A percentile compares a stretch with the other conserved stretches of the same genome.
Conservation (phyloP, 2,113 vertebrate species). For the Mus spicilegus region DNA sequence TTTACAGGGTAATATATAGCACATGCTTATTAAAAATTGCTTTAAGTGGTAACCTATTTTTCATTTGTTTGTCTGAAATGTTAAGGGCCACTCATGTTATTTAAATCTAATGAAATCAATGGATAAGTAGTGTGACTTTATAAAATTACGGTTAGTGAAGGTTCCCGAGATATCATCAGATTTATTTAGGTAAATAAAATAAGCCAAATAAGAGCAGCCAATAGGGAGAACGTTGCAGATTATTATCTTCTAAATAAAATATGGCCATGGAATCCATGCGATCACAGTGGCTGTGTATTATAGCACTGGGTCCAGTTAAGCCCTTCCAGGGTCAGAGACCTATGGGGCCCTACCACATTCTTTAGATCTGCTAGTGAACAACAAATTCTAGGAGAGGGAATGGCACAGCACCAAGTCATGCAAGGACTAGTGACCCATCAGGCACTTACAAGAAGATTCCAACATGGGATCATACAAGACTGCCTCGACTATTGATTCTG, state of each 20-base stretch:
- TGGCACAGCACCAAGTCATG: fast-evolving
- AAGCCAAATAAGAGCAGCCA: no score
- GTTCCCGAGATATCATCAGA: neutral
- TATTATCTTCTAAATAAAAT: neutral
- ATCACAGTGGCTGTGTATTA: no score
- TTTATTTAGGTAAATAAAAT: neutral
- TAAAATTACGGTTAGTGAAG: neutral
- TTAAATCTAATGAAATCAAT: neutral
- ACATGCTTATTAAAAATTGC: neutral
- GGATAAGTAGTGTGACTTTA: neutral
- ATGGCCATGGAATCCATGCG: neutral
- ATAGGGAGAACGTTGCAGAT: no score
- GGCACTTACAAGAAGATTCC: neutral
- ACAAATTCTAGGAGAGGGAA: neutral
- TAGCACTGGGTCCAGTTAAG: neutral
- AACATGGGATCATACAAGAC: neutral
- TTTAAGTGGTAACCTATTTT: neutral
- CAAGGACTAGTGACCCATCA: no score
- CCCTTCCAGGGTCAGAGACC: no score
- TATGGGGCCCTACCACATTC: neutral
- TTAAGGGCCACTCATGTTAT: neutral
- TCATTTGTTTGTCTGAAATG: neutral
- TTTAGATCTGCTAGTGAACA: neutral
- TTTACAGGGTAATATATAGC: neutral
- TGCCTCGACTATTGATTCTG: no score